A percentile compares a stretch with the other conserved stretches of the same genome.
Conservation (phyloP, 2,888 invertebrate genomes). For the Xylota sylvarum region DNA sequence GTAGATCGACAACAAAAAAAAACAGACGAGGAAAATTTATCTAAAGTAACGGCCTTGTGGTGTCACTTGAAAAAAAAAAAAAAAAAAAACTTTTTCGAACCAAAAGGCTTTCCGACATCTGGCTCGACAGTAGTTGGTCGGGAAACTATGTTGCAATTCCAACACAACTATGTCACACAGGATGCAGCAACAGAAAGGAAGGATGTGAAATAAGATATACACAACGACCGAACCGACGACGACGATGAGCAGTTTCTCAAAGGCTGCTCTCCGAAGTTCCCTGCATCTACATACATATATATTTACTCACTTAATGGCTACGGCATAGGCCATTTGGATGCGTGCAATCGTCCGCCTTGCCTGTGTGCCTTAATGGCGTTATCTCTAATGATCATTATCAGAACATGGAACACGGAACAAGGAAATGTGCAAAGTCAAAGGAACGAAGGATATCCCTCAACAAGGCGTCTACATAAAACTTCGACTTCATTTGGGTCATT, state of each 20-base stretch:
- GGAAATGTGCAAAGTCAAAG: conserved; percentile 53
- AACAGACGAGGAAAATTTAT: neutral
- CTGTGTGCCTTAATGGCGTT: conserved; percentile 9
- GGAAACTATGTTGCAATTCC: conserved; percentile 34
- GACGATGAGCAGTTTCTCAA: conserved; percentile 21
- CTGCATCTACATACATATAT: too few species aligned
- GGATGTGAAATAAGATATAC: conserved; percentile 16
- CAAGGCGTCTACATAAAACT: conserved; percentile 36
- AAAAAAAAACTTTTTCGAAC: neutral
- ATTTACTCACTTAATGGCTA: conserved; percentile 48
- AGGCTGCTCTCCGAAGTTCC: conserved; percentile 15
- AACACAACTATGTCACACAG: conserved; percentile 12
- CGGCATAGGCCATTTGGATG: conserved; percentile 10
- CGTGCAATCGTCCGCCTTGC: neutral
- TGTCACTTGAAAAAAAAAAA: conserved; percentile 25
- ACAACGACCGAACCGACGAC: neutral
- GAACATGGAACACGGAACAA: conserved; percentile 15
- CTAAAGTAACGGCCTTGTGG: conserved; percentile 58
- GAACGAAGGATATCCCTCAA: conserved; percentile 11
- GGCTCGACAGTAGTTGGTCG: conserved; percentile 13
- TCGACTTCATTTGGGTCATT: conserved; percentile 54
- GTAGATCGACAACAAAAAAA: conserved; percentile 36
- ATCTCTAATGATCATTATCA: conserved; percentile 57
- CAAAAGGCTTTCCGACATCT: conserved; percentile 19
- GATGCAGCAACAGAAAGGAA: neutral